Percentiles rank a stretch among this genome's conserved stretches.
These are phyloP conservation scores for Hyla sarda DNA, from an alignment of 2,113 vertebrate species.

Conservation along the genomic window DNA sequence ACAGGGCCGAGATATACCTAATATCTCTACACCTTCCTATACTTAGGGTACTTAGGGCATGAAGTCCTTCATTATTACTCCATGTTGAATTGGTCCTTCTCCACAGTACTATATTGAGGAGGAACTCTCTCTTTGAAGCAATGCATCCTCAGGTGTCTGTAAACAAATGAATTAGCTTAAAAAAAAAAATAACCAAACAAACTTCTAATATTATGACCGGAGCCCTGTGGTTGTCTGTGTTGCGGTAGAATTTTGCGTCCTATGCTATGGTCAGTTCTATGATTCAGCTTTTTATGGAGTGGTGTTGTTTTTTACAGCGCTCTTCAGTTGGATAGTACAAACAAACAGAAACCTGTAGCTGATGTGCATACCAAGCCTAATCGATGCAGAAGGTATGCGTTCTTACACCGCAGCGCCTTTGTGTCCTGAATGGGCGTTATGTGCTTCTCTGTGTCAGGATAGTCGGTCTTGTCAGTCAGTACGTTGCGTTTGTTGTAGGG, in stretches of 20 bases:
- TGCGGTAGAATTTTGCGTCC: neutral
- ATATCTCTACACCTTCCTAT: too few relatives aligned
- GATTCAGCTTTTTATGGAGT: slow-evolving; percentile 53
- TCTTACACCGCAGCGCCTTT: slow-evolving; percentile 25
- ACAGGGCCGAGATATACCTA: too few relatives aligned
- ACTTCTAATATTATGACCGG: too few relatives aligned
- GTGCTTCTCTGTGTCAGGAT: slow-evolving; percentile 27
- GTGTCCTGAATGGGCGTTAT: slow-evolving; percentile 36
- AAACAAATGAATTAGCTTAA: too few relatives aligned
- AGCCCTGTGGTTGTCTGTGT: neutral
- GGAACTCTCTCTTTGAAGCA: too few relatives aligned
- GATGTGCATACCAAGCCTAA: slow-evolving; percentile 55
- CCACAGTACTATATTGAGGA: too few relatives aligned
- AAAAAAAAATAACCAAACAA: too few relatives aligned
- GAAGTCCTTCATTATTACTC: too few relatives aligned
- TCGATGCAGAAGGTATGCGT: slow-evolving; percentile 59
- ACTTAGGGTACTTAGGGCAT: too few relatives aligned
- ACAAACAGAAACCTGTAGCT: slow-evolving; percentile 49
- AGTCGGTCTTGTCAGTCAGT: neutral
- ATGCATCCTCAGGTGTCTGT: too few relatives aligned
- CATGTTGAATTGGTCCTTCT: too few relatives aligned
- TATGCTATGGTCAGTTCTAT: neutral
- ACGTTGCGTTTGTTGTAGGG: neutral
- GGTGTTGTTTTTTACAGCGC: slow-evolving; percentile 59
- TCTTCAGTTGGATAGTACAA: slow-evolving; percentile 55